Conservation (phyloP, 2,113 vertebrate species). For the Elgaria multicarinata region DNA sequence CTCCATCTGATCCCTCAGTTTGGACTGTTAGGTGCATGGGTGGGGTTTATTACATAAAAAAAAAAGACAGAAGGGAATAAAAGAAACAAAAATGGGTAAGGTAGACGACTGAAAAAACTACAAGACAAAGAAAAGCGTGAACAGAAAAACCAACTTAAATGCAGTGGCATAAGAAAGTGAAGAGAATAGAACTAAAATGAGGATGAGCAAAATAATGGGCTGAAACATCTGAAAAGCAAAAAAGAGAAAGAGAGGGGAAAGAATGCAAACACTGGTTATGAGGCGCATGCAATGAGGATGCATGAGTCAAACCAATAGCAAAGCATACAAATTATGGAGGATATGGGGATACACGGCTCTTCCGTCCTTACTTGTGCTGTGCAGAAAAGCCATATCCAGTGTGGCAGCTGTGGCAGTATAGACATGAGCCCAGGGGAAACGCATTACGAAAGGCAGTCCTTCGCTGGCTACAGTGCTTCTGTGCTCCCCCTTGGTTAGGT, state of each 20-base stretch:
- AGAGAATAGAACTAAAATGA: conserved; percentile 89
- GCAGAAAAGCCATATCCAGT: conserved; percentile 77
- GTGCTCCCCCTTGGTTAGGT: conserved; percentile 65
- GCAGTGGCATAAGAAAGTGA: conserved; percentile 88
- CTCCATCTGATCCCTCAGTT: conserved; percentile 96
- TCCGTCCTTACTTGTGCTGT: conserved; percentile 81
- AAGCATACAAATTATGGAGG: conserved; percentile 82
- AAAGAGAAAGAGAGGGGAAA: conserved; percentile 81
- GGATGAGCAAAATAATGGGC: conserved; percentile 91
- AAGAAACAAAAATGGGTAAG: conserved; percentile 79
- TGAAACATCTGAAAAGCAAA: conserved; percentile 91
- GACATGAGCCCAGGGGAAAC: conserved; percentile 72
- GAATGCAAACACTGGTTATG: conserved; percentile 92
- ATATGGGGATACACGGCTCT: conserved; percentile 76
- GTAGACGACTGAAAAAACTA: conserved; percentile 82
- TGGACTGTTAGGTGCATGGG: conserved; percentile 92
- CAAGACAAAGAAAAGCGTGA: conserved; percentile 91
- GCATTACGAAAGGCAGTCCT: conserved; percentile 73
- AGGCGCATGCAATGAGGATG: conserved; percentile 96
- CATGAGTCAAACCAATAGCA: conserved; percentile 88
- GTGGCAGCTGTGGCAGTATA: conserved; percentile 68
- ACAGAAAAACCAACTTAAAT: conserved; percentile 92
- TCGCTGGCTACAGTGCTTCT: conserved; percentile 66
- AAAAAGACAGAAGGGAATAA: conserved; percentile 74
- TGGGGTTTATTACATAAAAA: conserved; percentile 77